These are phyloP conservation scores for Tineola bisselliella DNA, from an alignment of 2,888 invertebrate genomes.

Conservation along the genomic window DNA sequence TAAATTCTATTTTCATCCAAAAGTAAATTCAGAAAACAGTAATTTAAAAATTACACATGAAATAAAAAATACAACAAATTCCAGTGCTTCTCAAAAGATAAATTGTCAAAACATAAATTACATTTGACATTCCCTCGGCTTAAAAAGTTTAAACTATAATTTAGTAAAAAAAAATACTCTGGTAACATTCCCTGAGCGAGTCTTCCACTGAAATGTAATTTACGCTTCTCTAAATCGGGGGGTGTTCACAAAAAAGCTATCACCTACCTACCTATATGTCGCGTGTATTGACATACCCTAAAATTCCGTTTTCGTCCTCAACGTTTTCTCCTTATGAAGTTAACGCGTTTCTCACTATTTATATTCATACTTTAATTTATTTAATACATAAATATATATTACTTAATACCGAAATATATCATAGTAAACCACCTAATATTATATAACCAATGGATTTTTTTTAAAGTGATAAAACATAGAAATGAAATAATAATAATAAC, in stretches of 20 bases:
- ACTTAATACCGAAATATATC: too few species aligned
- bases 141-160: conserved; percentile 62
- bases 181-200: conserved; percentile 56
- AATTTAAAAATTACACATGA: not conserved
- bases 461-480: too few species aligned
- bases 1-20: not conserved
- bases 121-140: conserved; percentile 54
- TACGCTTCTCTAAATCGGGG: conserved; percentile 55
- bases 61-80: not conserved
- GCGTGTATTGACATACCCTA: conserved; percentile 32
- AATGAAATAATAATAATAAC: too few species aligned
- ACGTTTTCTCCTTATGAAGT: not conserved
- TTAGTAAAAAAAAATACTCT: conserved; percentile 43
- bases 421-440: too few species aligned
- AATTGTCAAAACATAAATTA: conserved; percentile 33
- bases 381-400: too few species aligned
- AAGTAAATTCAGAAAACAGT: not conserved
- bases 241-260: conserved; percentile 38
- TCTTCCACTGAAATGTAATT: conserved; percentile 62
- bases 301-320: not conserved
- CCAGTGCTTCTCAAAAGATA: not conserved
- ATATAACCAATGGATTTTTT: too few species aligned
- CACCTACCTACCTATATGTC: conserved; percentile 50
- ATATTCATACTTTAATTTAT: too few species aligned
- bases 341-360: not conserved